Conservation (phyloP, 1,140 invertebrate genomes). For the Cydia amplana region DNA sequence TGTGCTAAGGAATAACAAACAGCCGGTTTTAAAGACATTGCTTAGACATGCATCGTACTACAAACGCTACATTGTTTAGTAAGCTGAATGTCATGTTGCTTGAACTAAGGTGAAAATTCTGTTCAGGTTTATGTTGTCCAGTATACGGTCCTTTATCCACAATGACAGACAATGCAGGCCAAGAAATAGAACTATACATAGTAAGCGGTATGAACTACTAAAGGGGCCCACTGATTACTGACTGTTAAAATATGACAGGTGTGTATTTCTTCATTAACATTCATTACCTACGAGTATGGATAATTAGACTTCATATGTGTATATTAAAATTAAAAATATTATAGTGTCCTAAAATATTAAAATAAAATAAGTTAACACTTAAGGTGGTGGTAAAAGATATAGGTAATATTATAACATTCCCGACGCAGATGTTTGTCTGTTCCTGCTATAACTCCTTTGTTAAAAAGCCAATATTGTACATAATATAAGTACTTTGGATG, state of each 20-base stretch:
- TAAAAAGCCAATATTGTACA: background rate
- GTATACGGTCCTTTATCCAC: conserved; percentile 6
- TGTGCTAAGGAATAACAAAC: background rate
- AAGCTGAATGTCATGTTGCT: conserved; percentile 17
- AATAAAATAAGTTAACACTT: no score
- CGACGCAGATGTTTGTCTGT: no score
- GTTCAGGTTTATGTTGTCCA: conserved; percentile 1
- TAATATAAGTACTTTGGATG: background rate
- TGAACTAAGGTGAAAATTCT: conserved; percentile 17
- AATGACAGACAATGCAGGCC: background rate
- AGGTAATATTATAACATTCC: no score
- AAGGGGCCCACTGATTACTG: no score
- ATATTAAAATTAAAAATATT: no score
- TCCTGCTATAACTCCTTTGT: no score
- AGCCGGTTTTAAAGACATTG: conserved; percentile 3
- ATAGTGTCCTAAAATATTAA: no score
- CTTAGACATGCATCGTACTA: conserved; percentile 18
- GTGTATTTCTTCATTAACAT: background rate
- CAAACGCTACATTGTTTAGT: conserved; percentile 10
- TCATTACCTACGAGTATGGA: background rate
- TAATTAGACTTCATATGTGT: background rate
- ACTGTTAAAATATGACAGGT: no score
- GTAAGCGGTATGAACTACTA: background rate
- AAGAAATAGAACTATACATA: background rate
- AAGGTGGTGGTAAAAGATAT: no score